Conservation (phyloP, 2,888 invertebrate genomes). For the Hypselothyrea guttata region DNA sequence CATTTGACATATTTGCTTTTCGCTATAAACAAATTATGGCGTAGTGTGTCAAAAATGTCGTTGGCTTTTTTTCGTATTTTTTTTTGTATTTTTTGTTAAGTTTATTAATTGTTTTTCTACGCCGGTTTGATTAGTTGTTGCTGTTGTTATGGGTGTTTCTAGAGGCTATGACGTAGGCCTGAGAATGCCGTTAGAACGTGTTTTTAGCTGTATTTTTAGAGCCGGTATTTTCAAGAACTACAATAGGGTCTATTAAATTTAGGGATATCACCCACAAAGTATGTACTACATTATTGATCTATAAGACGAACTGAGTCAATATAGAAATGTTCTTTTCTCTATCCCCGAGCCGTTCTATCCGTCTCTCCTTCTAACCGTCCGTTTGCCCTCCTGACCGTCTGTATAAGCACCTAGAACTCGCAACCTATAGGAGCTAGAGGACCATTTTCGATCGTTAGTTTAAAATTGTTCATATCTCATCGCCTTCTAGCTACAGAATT, state of each 20-base stretch:
- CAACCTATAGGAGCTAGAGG: too few relatives aligned
- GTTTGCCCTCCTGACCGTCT: too few relatives aligned
- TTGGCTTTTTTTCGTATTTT: constrained; percentile 27
- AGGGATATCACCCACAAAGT: too few relatives aligned
- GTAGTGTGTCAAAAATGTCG: constrained; percentile 59
- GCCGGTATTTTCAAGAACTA: too few relatives aligned
- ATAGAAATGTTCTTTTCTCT: background rate
- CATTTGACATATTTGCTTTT: constrained; percentile 50
- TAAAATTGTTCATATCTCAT: too few relatives aligned
- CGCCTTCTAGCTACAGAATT: too few relatives aligned
- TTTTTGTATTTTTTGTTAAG: constrained; percentile 13
- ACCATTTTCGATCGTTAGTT: too few relatives aligned
- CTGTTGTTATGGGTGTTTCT: constrained; percentile 19
- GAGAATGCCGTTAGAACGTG: constrained; percentile 37
- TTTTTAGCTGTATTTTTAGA: constrained; percentile 38
- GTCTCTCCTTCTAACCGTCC: background rate
- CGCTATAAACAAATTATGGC: constrained; percentile 58
- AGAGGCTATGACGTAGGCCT: constrained; percentile 40
- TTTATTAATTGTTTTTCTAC: constrained; percentile 14
- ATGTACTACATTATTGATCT: too few relatives aligned
- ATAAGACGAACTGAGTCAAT: too few relatives aligned
- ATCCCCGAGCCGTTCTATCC: background rate
- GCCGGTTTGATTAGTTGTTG: constrained; percentile 38
- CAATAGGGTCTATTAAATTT: too few relatives aligned
- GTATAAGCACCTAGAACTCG: too few relatives aligned